Base-by-base conservation (phyloP, 2,113 vertebrate genomes). In the Oncorhynchus tshawytscha region DNA sequence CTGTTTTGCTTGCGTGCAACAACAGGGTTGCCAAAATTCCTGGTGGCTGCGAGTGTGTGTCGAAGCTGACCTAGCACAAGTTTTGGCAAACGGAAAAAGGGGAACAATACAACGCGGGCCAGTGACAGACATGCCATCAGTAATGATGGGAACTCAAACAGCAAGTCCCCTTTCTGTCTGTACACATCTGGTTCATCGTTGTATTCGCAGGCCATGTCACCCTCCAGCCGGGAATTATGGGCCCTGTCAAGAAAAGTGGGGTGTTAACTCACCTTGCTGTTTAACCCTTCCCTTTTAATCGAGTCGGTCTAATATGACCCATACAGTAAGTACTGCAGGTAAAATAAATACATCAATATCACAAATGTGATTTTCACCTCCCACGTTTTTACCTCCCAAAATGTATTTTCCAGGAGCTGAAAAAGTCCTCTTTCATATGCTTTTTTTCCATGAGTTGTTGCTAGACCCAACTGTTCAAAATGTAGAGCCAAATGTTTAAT, bases 1-100 rank as follows among this genome's bases (percentile, higher is more conserved):
- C 96, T 97, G 97, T 97, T 98, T 91, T 95, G 94, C 95, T 95
- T 90, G 93, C 94, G 94, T 94, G 85, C 96, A 95, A 96, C 96
- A 96, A 84, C 93, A 90, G 1, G 65, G 95, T 95, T 96, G 95
- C 95, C 95, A 96, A 94, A 62, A 94, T 93, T 96, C 95, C 95
- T 95, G 95, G 94, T 95, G 95, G 96, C 93, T 91, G 39, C 2
- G 9, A 45, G 9, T 45, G 39, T 45, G 39, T 45, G 39, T 45
- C 39, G 39, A 2, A 11, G 94, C 93, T 96, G 96, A 97, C 96
- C 95, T 95, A 95, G 95, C 94, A 95, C 87, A 79, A 88, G 85
- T 83, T 95, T 94, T 95, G 95, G 96, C 95, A 95, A 29, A 94
- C 92, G 89, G 86, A 78, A 91, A 92, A 94, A 92, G 94, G 73